Evolutionary conservation across 2,113 vertebrate species (phyloP).

Genomic region (Antechinus flavipes): DNA sequence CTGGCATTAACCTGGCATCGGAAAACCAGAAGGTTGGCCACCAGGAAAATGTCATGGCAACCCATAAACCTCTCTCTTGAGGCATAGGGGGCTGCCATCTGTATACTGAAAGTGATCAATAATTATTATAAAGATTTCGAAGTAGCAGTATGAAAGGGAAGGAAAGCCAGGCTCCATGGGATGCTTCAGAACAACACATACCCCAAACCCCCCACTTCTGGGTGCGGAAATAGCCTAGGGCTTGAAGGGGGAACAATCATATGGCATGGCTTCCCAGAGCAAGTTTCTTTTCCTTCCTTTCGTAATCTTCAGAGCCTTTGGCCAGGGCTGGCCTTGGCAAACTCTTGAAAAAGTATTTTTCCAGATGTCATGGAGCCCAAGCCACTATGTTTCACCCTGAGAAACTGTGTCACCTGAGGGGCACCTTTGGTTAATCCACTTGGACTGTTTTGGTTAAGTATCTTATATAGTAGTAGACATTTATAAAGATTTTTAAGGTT

Average conservation of each 20-base stretch:
- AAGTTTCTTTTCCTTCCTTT: not conserved
- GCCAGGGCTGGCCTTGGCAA: not conserved
- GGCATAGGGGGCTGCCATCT: not conserved
- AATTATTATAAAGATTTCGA: not conserved
- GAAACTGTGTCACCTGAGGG: no score
- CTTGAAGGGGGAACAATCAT: not conserved
- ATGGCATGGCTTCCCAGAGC: not conserved
- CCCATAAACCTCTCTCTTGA: not conserved
- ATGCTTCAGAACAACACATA: not conserved
- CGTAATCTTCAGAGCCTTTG: not conserved
- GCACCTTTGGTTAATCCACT: no score
- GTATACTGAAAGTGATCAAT: not conserved
- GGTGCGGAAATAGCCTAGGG: not conserved
- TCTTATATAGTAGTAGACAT: no score
- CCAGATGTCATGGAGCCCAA: not conserved
- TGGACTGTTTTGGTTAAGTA: not conserved
- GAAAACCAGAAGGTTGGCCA: not conserved
- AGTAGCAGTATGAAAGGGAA: not conserved
- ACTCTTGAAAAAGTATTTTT: not conserved
- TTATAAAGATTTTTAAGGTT: no score
- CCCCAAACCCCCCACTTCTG: not conserved
- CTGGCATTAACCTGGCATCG: not conserved
- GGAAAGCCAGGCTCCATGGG: not conserved
- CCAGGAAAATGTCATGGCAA: not conserved
- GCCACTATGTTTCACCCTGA: not conserved